Base-by-base conservation (phyloP, 2,113 vertebrate species). In the Sceloporus undulatus region DNA sequence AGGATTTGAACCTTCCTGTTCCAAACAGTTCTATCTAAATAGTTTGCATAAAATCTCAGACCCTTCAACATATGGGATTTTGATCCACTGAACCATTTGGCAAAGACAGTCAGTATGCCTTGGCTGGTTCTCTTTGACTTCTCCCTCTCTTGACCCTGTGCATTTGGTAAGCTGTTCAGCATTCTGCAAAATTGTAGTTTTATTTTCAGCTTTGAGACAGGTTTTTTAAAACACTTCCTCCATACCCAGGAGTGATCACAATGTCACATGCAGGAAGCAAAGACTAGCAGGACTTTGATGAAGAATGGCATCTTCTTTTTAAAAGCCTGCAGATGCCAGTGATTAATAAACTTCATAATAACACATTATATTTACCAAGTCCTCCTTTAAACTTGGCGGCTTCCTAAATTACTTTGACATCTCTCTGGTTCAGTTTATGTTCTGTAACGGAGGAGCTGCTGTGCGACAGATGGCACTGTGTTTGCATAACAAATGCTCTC, bases 371-470 rank as follows among this genome's bases (percentile, higher is more conserved):
- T 95, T 95, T 95, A 92, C 91, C 88, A 93, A 95, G 88, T 86
- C 78, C 90, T 92, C n/a, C 84, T 92, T 95, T 94, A 82, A 38
- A 86, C 93, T 91, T 89, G 89, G 91, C 59, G 77, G 87, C 92
- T 94, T 94, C 89, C 88, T 94, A 94, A 94, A 94, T 94, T 93
- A 91, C 91, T 95, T 88, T 94, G 92, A 96, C 84, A 81, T 66
- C 90, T 95, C 92, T 94, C 89, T 92, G 92, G 93, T 92, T 96
- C 95, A 92, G 93, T 93, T 96, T 96, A 94, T 94, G 87, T 94
- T 94, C 93, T 92, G 34, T 86, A 91, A 94, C 91, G 75, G 94
- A 95, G 89, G 87, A 90, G 83, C 91, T 79, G 87, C 92, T 93
- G 80, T 85, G 95, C 68, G 92, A 94, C 95, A 96, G 94, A 96